Conservation (phyloP, 2,113 vertebrate genomes). For the Tetrao urogallus region DNA sequence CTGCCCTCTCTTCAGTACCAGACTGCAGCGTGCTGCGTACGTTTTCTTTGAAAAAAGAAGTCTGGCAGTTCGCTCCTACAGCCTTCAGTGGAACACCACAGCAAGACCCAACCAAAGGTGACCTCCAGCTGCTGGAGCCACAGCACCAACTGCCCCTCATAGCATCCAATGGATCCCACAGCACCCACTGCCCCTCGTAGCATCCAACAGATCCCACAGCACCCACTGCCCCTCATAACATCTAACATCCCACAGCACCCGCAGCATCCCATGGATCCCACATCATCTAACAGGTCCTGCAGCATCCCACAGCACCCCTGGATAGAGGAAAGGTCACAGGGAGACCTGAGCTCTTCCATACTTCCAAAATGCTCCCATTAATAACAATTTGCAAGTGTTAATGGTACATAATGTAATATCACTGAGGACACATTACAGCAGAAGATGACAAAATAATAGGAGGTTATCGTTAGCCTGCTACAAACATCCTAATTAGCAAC, state of each 20-base stretch:
- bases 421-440: not conserved
- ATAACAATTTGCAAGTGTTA: not conserved
- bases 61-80: not conserved
- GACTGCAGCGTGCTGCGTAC: fast-evolving
- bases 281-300: too few relatives aligned
- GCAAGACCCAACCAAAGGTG: not conserved
- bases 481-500: constrained; percentile 3
- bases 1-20: not conserved
- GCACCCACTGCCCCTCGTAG: too few relatives aligned
- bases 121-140: not conserved
- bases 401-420: not conserved
- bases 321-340: fast-evolving
- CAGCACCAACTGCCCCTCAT: not conserved
- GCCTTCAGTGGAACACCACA: not conserved
- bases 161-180: too few relatives aligned
- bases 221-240: too few relatives aligned
- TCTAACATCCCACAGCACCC: too few relatives aligned
- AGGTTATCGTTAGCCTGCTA: constrained; percentile 41
- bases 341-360: not conserved
- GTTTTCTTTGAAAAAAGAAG: not conserved
- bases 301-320: not conserved
- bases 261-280: too few relatives aligned
- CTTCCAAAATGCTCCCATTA: not conserved
- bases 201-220: too few relatives aligned
- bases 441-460: constrained; percentile 43